phyloP scores from a whole-genome alignment of 2,113 vertebrate species.

The Rattus norvegicus region DNA sequence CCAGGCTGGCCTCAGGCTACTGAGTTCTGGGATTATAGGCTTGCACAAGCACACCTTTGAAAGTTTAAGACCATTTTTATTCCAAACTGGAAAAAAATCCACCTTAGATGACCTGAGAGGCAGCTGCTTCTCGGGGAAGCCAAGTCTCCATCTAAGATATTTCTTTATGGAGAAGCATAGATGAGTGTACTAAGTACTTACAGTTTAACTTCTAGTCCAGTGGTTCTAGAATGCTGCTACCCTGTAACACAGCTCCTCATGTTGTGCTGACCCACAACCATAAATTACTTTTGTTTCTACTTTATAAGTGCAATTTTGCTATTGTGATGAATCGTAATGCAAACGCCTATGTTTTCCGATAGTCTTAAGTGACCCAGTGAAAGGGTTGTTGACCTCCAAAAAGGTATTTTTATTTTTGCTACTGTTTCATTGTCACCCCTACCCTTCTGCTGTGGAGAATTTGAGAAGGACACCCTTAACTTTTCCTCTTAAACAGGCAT shows the following conservation, averaged over 20 bases:
- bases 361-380: neutral
- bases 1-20: neutral
- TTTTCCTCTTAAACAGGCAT: neutral
- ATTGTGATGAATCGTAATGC: neutral
- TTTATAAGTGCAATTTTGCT: neutral
- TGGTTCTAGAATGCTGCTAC: neutral
- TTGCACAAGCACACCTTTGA: neutral
- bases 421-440: neutral
- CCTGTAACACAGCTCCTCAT: neutral
- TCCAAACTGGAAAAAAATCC: conserved; percentile 58
- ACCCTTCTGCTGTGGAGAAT: neutral
- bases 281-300: neutral
- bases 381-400: neutral
- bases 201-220: neutral
- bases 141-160: conserved; percentile 29
- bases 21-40: neutral
- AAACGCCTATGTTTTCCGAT: neutral
- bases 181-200: neutral
- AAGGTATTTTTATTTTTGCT: no score
- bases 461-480: neutral
- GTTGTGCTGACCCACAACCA: neutral
- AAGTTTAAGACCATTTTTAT: conserved; percentile 59
- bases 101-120: conserved; percentile 50
- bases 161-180: neutral
- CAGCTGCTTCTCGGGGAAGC: neutral